Percentiles rank a stretch among this genome's conserved stretches.
These are phyloP conservation scores for Timema cristinae DNA, from an alignment of 2,888 invertebrate species.

Conservation along the genomic window DNA sequence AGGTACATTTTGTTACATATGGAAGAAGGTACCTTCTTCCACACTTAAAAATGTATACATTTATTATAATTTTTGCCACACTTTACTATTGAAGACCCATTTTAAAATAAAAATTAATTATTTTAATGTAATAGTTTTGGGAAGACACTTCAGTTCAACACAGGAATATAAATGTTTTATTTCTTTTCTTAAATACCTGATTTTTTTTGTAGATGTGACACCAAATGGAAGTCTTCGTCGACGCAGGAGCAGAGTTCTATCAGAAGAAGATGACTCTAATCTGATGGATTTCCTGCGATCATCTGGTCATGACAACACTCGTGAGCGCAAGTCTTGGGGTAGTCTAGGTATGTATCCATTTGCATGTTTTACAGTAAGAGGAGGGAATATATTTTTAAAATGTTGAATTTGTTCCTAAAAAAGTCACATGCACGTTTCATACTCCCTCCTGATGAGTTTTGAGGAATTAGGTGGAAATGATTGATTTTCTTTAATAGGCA, in stretches of 20 bases:
- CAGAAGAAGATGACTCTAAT: slow-evolving; percentile 78
- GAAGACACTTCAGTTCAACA: background rate
- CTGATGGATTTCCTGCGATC: slow-evolving; percentile 81
- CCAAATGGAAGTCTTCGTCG: slow-evolving; percentile 84
- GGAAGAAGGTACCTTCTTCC: no score
- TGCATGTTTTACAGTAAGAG: no score
- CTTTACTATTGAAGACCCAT: no score
- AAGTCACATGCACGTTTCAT: no score
- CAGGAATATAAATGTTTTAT: background rate
- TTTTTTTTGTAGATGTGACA: slow-evolving; percentile 62
- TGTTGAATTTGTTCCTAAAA: no score
- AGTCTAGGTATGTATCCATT: slow-evolving; percentile 60
- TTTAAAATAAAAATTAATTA: background rate
- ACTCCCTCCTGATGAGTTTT: no score
- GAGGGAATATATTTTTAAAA: no score
- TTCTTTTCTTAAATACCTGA: background rate
- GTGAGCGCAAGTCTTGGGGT: slow-evolving; percentile 80
- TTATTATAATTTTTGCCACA: no score
- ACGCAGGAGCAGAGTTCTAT: slow-evolving; percentile 73
- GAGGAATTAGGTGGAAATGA: no score
- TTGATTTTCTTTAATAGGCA: no score
- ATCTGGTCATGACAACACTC: slow-evolving; percentile 64
- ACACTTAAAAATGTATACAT: no score
- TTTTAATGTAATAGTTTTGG: background rate
- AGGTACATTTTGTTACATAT: no score